phyloP scores from a whole-genome alignment of 1,140 invertebrate genomes.

The Gryllus bimaculatus region DNA sequence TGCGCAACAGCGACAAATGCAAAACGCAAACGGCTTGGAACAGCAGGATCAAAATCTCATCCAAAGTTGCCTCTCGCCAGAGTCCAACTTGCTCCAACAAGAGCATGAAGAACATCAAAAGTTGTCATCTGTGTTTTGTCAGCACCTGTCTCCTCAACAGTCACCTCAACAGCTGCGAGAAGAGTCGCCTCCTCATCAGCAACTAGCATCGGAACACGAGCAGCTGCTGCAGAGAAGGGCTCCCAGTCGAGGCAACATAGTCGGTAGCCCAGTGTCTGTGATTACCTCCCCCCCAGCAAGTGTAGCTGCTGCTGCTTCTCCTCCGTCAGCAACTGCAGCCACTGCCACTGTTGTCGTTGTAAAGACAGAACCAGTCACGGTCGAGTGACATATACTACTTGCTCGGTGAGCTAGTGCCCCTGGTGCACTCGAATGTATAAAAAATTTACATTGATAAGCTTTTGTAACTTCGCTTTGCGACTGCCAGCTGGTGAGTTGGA shows the following conservation, averaged over 20 bases:
- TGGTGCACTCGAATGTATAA: neutral
- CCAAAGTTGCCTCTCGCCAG: too few relatives aligned
- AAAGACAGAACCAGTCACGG: constrained; percentile 23
- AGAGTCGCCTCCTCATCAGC: too few relatives aligned
- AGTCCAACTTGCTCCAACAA: too few relatives aligned
- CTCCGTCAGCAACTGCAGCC: constrained; percentile 24
- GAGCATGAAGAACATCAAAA: too few relatives aligned
- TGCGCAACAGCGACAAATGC: too few relatives aligned
- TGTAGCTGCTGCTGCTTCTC: constrained; percentile 22
- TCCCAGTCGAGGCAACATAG: constrained; percentile 13
- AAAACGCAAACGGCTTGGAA: too few relatives aligned
- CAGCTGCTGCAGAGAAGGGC: neutral
- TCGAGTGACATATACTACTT: neutral
- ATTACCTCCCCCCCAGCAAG: constrained; percentile 27
- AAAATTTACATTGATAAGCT: constrained; percentile 6
- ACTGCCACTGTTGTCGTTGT: constrained; percentile 8
- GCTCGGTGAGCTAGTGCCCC: neutral
- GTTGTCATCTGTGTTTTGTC: neutral
- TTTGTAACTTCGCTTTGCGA: constrained; percentile 14
- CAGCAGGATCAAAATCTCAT: too few relatives aligned
- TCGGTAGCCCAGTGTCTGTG: constrained; percentile 29
- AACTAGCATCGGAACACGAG: neutral
- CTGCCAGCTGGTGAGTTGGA: constrained; percentile 14
- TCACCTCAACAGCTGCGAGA: too few relatives aligned
- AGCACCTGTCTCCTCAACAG: neutral